Evolutionary conservation across 2,113 vertebrate species (phyloP).

Genomic region (Lutjanus erythropterus): DNA sequence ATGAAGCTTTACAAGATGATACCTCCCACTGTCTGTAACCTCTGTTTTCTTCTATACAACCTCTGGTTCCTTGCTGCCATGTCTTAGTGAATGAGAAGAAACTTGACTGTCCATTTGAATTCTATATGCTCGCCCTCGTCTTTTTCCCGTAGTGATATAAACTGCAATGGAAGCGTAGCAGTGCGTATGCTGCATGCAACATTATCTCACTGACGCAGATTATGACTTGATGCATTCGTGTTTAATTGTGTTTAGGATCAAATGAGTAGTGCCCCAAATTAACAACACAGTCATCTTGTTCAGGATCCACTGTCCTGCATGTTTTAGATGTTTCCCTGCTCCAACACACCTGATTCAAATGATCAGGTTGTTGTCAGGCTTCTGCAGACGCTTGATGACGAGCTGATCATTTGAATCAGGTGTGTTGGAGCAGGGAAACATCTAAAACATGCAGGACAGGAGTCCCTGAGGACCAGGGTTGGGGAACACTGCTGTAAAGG

Average conservation of each 20-base stretch:
- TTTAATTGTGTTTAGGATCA: neutral
- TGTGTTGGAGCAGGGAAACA: too few relatives aligned
- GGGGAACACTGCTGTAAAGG: too few relatives aligned
- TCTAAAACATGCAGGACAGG: too few relatives aligned
- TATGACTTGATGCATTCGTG: neutral
- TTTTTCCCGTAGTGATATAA: neutral
- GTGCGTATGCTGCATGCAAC: slow-evolving; percentile 42
- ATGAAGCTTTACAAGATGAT: slow-evolving; percentile 45
- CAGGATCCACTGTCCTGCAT: too few relatives aligned
- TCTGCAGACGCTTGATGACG: too few relatives aligned
- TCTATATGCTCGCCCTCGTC: neutral
- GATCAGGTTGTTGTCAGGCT: too few relatives aligned
- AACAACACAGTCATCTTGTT: too few relatives aligned
- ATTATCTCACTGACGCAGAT: neutral
- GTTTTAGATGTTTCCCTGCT: too few relatives aligned
- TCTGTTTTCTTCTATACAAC: slow-evolving; percentile 22
- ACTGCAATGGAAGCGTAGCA: neutral
- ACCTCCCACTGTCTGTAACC: slow-evolving; percentile 60
- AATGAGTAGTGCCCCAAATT: neutral
- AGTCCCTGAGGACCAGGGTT: too few relatives aligned
- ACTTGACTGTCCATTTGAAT: slow-evolving; percentile 13
- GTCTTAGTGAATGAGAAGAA: slow-evolving; percentile 42
- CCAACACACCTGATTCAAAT: too few relatives aligned
- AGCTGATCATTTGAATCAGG: too few relatives aligned
- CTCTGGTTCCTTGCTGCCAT: slow-evolving; percentile 19